phyloP scores from a whole-genome alignment of 2,797 vertebrate species.

The Darevskia nairensis region DNA sequence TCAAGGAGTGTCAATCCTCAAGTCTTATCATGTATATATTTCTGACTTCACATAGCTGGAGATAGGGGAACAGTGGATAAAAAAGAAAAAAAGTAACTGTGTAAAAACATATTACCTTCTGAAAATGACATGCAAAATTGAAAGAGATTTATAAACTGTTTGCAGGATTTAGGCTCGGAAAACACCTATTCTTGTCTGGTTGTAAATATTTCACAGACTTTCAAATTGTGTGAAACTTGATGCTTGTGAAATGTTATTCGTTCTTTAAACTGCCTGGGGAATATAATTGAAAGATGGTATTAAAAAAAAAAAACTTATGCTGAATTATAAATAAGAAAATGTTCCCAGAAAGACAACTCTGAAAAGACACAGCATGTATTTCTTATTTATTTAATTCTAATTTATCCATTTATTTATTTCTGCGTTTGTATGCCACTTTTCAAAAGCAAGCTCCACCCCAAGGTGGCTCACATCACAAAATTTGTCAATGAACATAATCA shows the following conservation, averaged over 20 bases:
- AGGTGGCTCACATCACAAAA: too few relatives aligned
- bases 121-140: constrained; percentile 46
- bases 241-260: background rate
- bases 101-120: constrained; percentile 55
- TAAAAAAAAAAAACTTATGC: background rate
- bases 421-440: too few relatives aligned
- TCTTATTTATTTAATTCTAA: background rate
- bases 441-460: too few relatives aligned
- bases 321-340: background rate
- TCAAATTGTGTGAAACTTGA: background rate
- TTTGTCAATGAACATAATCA: too few relatives aligned
- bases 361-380: background rate
- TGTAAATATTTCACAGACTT: background rate
- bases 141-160: constrained; percentile 34
- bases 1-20: constrained; percentile 7
- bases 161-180: constrained; percentile 1
- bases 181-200: background rate
- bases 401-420: too few relatives aligned
- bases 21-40: background rate
- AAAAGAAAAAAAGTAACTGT: background rate
- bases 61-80: background rate
- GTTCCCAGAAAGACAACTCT: background rate
- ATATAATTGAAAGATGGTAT: background rate
- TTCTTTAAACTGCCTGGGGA: background rate
- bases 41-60: constrained; percentile 30